Base-by-base conservation (phyloP, 2,113 vertebrate species). In the Trematocara marginatum region DNA sequence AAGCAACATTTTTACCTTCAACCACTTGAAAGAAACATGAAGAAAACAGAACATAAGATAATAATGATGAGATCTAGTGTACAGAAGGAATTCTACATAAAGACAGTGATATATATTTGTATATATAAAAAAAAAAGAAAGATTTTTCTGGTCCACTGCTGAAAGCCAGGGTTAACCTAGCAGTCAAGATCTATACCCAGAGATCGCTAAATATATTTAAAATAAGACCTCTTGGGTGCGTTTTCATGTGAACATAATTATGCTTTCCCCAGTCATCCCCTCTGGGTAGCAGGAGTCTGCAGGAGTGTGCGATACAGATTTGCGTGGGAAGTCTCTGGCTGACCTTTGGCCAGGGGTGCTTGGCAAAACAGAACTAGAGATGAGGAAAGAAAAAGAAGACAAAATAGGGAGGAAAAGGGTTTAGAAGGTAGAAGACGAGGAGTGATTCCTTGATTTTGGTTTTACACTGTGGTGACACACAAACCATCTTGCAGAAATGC, bases 1-100 rank as follows among this genome's bases (percentile, higher is more conserved):
- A 89, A 90, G 51, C 78, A 38, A 49, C 4, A 15, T 90, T 90
- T 92, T 90, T 83, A 90, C 89, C 90, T 91, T 79, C 83, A 89
- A 76, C 66, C 87, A 84, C 91, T 89, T 45, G 52, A 81, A 89
- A 89, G 87, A 79, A 80, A 87, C 80, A 83, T 69, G 47, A 80
- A 86, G 51, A 81, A 80, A 86, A 84, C 52, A 82, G 69, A 81
- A 76, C 23, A 82, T 23, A 42, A 9, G 4, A 38, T 66, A 83
- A 35, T 54, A 61, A 74, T 45, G 69, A 84, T 54, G 78, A 20
- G 74, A 81, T 8, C 47, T 54, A 78, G 7, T 29, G 16, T 15
- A 11, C 10, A 85, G 12, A 80, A 42, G 54, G 51, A 83, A 69
- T 53, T 69, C 34, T 59, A 34, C 18, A 40, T 54, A 20, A 10